Evolutionary conservation across 2,797 vertebrate species (phyloP).

Genomic region (Poeciliopsis infans): DNA sequence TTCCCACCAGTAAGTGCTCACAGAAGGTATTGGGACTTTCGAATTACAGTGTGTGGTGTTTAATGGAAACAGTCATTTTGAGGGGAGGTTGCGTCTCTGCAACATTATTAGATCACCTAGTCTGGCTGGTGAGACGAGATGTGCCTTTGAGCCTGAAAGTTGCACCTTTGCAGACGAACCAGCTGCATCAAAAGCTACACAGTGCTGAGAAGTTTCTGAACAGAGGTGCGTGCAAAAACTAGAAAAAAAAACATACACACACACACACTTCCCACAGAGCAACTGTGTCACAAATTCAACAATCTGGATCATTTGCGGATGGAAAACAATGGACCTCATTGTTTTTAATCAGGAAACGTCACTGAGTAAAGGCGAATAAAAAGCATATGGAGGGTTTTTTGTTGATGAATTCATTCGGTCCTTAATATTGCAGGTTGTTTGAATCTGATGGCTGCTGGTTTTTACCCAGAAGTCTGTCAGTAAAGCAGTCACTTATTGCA

Average conservation of each 20-base stretch:
- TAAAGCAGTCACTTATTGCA: slow-evolving; percentile 77
- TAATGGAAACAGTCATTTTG: slow-evolving; percentile 18
- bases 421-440: slow-evolving; percentile 58
- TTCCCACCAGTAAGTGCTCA: slow-evolving; percentile 62
- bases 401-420: slow-evolving; percentile 46
- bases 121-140: slow-evolving; percentile 10
- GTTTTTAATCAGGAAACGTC: slow-evolving; percentile 6
- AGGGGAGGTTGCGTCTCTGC: neutral
- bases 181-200: slow-evolving; percentile 19
- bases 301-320: slow-evolving; percentile 19
- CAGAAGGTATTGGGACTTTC: slow-evolving; percentile 50
- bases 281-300: slow-evolving; percentile 18
- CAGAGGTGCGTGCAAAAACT: neutral
- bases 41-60: slow-evolving; percentile 56
- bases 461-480: slow-evolving; percentile 39
- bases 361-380: slow-evolving; percentile 40
- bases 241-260: neutral
- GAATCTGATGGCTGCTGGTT: slow-evolving; percentile 20
- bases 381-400: slow-evolving; percentile 30
- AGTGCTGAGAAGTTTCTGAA: slow-evolving; percentile 29
- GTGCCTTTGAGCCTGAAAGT: slow-evolving; percentile 21
- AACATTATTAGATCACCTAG: slow-evolving; percentile 1
- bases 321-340: slow-evolving; percentile 19
- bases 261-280: slow-evolving; percentile 19
- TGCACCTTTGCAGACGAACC: slow-evolving; percentile 26